These are phyloP conservation scores for Casuarius casuarius DNA, from an alignment of 2,113 vertebrate genomes.

Conservation along the genomic window DNA sequence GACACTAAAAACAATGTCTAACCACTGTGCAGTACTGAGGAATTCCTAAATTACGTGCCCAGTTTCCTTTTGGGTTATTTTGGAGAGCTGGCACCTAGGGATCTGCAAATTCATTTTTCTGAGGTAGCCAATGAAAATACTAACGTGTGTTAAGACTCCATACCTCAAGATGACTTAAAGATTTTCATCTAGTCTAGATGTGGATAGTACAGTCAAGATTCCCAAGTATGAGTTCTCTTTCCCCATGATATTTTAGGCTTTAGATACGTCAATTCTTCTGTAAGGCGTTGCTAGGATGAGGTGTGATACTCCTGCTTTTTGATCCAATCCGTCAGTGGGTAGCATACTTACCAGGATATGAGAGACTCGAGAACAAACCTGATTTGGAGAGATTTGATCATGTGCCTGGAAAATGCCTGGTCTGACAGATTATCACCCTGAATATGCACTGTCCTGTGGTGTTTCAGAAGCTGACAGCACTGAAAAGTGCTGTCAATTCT, in stretches of 20 bases:
- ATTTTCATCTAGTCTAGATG: not conserved
- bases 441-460: not conserved
- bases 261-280: not conserved
- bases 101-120: not conserved
- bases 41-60: not conserved
- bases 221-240: not conserved
- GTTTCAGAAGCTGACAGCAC: not conserved
- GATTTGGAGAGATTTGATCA: not conserved
- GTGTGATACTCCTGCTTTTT: not conserved
- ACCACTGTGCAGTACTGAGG: fast-evolving
- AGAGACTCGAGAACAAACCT: not conserved
- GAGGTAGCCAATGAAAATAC: not conserved
- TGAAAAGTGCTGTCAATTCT: not conserved
- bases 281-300: not conserved
- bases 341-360: not conserved
- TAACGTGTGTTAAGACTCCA: not conserved
- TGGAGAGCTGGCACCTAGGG: not conserved
- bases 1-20: not conserved
- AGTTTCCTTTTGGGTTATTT: not conserved
- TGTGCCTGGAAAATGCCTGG: not conserved
- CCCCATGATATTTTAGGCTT: not conserved
- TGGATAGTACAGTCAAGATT: not conserved
- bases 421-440: not conserved
- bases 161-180: not conserved
- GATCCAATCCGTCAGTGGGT: not conserved